Percentiles rank a stretch among this genome's conserved stretches.
These are phyloP conservation scores for Chelidonichthys spinosus DNA, from an alignment of 2,797 vertebrate species.

Conservation along the genomic window DNA sequence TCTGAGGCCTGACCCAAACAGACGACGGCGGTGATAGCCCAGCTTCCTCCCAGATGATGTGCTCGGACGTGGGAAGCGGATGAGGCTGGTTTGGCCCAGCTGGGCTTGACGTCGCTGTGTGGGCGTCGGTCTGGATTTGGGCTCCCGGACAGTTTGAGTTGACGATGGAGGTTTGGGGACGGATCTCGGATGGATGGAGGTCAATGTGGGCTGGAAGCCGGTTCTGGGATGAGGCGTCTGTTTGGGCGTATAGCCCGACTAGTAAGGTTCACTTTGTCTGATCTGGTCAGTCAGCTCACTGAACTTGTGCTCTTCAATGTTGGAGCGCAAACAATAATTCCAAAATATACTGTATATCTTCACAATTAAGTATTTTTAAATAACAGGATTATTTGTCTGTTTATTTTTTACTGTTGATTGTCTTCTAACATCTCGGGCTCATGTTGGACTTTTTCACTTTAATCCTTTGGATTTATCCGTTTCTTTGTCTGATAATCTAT, in stretches of 20 bases:
- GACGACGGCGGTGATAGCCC: slow-evolving; percentile 73
- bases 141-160: slow-evolving; percentile 1
- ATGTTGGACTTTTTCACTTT: too few species aligned
- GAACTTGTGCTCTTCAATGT: background rate
- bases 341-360: background rate
- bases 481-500: too few species aligned
- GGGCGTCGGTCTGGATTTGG: slow-evolving; percentile 51
- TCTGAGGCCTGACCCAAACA: slow-evolving; percentile 79
- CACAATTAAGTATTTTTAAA: too few species aligned
- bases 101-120: slow-evolving; percentile 40
- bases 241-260: background rate
- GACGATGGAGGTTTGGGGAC: slow-evolving; percentile 24
- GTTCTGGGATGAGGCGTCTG: background rate
- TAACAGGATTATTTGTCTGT: too few species aligned
- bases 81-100: slow-evolving; percentile 64
- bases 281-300: background rate
- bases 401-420: too few species aligned
- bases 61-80: slow-evolving; percentile 74
- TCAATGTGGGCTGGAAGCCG: slow-evolving; percentile 9
- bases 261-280: background rate
- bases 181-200: background rate
- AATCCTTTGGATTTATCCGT: too few species aligned
- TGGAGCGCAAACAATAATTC: background rate
- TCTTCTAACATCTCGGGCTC: too few species aligned
- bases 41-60: slow-evolving; percentile 78